Percentiles rank a stretch among this genome's conserved stretches.
Conservation (phyloP, 2,888 invertebrate species). For the Yponomeuta cagnagella region DNA sequence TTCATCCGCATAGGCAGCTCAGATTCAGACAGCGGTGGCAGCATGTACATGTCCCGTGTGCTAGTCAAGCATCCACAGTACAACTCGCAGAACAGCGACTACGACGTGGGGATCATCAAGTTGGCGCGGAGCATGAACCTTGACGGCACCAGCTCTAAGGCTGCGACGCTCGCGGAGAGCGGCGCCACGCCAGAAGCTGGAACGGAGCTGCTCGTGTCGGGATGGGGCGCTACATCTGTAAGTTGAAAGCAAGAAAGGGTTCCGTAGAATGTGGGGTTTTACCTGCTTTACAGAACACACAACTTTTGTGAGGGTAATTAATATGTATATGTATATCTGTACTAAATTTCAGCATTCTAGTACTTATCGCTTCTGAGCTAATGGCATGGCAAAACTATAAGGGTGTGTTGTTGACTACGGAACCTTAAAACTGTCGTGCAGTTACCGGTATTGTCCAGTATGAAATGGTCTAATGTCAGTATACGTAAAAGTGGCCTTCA, state of each 20-base stretch:
- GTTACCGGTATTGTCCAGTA: no score
- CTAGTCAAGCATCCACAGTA: constrained; percentile 52
- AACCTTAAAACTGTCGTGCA: no score
- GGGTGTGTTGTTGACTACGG: no score
- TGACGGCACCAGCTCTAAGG: constrained; percentile 38
- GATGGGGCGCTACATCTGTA: constrained; percentile 60
- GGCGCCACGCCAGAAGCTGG: constrained; percentile 33
- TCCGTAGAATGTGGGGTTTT: no score
- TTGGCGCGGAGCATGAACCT: constrained; percentile 42
- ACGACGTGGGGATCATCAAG: constrained; percentile 59
- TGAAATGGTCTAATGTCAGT: no score
- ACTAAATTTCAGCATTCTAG: no score
- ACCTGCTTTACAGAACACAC: no score
- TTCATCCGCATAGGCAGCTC: constrained; percentile 58
- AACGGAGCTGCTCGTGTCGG: constrained; percentile 40
- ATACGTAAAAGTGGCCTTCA: no score
- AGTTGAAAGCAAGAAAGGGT: constrained; percentile 23
- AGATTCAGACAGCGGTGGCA: constrained; percentile 48
- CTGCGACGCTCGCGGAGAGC: constrained; percentile 30
- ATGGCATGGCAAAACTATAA: no score
- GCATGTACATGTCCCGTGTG: constrained; percentile 40
- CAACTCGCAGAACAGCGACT: constrained; percentile 48
- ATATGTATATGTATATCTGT: no score
- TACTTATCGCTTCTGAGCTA: no score
- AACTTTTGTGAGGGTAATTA: no score